These are phyloP conservation scores for Nothoprocta perdicaria DNA, from an alignment of 2,113 vertebrate species.

Conservation along the genomic window DNA sequence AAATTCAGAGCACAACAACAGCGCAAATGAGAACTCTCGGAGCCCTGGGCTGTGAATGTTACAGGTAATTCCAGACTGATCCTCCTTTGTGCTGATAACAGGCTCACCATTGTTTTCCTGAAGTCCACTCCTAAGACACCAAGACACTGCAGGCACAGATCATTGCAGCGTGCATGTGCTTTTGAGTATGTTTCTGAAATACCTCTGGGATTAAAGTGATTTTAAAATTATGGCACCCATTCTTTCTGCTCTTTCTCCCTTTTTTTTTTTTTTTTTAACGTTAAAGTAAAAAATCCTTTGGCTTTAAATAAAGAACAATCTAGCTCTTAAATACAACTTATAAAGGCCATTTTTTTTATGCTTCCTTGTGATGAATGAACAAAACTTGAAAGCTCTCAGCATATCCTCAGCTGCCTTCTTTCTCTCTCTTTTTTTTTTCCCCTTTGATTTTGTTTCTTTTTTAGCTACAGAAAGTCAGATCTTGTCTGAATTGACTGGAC, in stretches of 20 bases:
- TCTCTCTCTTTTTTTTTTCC: too few relatives aligned
- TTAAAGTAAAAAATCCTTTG: conserved; percentile 41
- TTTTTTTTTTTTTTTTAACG: conserved; percentile 11
- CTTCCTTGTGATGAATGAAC: not conserved
- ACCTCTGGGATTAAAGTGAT: conserved; percentile 53
- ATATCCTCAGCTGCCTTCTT: not conserved
- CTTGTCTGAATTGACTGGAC: not conserved
- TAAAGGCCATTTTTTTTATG: not conserved
- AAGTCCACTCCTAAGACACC: conserved; percentile 56
- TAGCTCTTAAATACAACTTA: not conserved
- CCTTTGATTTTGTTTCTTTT: conserved; percentile 18
- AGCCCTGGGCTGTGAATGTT: conserved; percentile 2
- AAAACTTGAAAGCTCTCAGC: conserved; percentile 31
- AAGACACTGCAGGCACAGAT: conserved; percentile 49
- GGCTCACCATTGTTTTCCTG: conserved; percentile 63
- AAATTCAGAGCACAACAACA: conserved; percentile 28
- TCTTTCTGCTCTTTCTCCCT: not conserved
- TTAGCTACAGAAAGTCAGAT: not conserved
- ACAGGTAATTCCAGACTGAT: conserved; percentile 71
- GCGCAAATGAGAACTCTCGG: conserved; percentile 26
- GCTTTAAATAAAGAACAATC: conserved; percentile 4
- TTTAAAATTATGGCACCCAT: conserved; percentile 35
- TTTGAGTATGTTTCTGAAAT: conserved; percentile 60
- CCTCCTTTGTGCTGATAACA: conserved; percentile 71
- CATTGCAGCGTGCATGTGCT: conserved; percentile 59